Evolutionary conservation across 2,888 invertebrate species (phyloP), one percentile per base, ranked within the genome.

Genomic region (Ditula angustiorana): DNA sequence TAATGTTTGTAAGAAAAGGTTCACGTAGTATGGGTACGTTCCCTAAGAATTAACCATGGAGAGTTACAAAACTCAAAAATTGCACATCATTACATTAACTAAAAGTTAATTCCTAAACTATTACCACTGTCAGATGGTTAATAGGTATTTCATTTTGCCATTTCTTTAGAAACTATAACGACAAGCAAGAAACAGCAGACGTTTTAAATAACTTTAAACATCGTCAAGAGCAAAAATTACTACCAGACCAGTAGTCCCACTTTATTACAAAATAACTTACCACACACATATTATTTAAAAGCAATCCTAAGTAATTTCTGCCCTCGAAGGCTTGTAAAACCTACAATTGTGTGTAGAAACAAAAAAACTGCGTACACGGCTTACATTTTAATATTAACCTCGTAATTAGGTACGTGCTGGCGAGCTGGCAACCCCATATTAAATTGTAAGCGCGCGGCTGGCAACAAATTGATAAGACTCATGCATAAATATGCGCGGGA

Each of bases 391-490:
- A 69, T 61, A 59, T 60, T 28, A 52, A 66, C 70, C 66, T 44
- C 69, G 75, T 81, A 86, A 86, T 86, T 83, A 83, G 74, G 77
- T 58, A 63, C 58, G 61, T 77, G 72, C 78, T 80, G 78, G n/a
- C n/a, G n/a, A n/a, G n/a, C 13, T 35, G 41, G 85, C 80, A 81
- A 74, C 80, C 79, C 73, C 72, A 69, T 76, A 86, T 87, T 85
- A 85, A 79, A 83, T 77, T 81, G 83, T 82, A 82, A 80, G 81
- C 77, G 70, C 60, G 70, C 73, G 73, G 67, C 70, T 73, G 76
- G 78, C 77, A 82, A 83, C 85, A 81, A 85, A 86, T 86, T 83
- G 87, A 87, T 88, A 88, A 87, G 82, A 52, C 76, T 86, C 82
- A 88, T 87, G 83, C 85, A 87, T 88, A 87, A 84, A 86, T 79